A percentile compares a stretch with the other conserved stretches of the same genome.
phyloP scores from a whole-genome alignment of 2,113 vertebrate genomes.

The Hippocampus zosterae region DNA sequence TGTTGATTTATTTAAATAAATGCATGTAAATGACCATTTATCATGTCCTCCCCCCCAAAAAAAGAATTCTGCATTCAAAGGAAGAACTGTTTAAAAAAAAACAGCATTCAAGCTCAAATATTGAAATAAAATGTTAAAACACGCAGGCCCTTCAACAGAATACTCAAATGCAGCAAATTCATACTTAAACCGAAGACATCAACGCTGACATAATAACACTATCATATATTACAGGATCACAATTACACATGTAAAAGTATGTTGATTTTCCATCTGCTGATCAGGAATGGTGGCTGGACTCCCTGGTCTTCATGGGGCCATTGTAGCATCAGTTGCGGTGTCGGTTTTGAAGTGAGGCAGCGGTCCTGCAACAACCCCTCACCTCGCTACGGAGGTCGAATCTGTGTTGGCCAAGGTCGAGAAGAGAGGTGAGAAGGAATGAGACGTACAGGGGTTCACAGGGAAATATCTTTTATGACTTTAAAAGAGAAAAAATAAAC shows the following conservation, averaged over 20 bases:
- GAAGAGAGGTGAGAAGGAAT: conserved; percentile 84
- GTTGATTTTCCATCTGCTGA: neutral
- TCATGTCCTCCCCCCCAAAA: too few species aligned
- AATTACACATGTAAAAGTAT: neutral
- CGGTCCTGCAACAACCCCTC: conserved; percentile 93
- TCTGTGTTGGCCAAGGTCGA: conserved; percentile 91
- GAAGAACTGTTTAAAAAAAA: neutral
- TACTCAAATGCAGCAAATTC: neutral
- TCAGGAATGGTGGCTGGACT: conserved; percentile 93
- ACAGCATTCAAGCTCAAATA: neutral
- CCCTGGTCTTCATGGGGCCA: conserved; percentile 91
- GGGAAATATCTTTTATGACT: neutral
- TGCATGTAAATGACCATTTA: too few species aligned
- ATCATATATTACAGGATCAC: neutral
- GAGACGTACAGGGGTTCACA: neutral
- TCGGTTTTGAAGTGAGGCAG: conserved; percentile 94
- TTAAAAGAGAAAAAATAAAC: neutral
- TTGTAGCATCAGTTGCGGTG: conserved; percentile 93
- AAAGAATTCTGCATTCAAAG: neutral
- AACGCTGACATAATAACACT: neutral
- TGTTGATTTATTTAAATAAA: too few species aligned
- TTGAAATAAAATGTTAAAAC: neutral
- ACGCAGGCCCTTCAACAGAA: neutral
- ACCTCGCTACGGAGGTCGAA: conserved; percentile 85
- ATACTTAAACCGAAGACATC: neutral